Percentiles rank a stretch among this genome's conserved stretches.
These are phyloP conservation scores for Amblyornis subalaris DNA, from an alignment of 2,113 vertebrate species.

Conservation along the genomic window DNA sequence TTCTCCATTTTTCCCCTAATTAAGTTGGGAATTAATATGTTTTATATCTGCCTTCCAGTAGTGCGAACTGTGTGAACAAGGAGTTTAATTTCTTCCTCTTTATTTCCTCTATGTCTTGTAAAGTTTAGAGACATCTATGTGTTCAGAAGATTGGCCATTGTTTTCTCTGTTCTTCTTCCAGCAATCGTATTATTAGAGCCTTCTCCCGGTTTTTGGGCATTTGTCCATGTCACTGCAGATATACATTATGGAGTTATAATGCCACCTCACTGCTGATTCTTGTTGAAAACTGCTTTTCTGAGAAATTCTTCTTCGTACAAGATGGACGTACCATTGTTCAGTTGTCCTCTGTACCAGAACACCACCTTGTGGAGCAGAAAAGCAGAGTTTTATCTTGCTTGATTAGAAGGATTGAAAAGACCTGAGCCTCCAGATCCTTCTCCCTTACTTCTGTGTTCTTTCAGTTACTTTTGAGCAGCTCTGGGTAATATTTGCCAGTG, in stretches of 20 bases:
- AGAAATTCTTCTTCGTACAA: not conserved
- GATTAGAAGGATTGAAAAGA: not conserved
- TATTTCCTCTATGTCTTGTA: not conserved
- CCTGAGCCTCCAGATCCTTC: not conserved
- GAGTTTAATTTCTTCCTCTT: constrained; percentile 2
- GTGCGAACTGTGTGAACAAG: not conserved
- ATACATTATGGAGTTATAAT: not conserved
- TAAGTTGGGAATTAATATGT: not conserved
- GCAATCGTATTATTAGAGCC: not conserved
- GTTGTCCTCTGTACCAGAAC: constrained; percentile 27
- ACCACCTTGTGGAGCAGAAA: constrained; percentile 47
- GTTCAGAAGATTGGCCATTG: not conserved
- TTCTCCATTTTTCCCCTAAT: not conserved
- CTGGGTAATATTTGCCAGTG: not conserved
- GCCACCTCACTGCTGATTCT: not conserved
- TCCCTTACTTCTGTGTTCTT: not conserved
- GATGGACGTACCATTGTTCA: not conserved
- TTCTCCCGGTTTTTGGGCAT: not conserved
- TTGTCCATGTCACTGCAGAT: not conserved
- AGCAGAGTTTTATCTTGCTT: not conserved
- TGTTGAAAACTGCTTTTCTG: not conserved
- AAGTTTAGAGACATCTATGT: not conserved
- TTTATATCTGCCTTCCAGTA: not conserved
- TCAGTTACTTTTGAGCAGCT: not conserved
- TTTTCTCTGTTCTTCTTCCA: constrained; percentile 2